Base-by-base conservation (phyloP, 2,888 invertebrate genomes). In the Carterocephalus palaemon region DNA sequence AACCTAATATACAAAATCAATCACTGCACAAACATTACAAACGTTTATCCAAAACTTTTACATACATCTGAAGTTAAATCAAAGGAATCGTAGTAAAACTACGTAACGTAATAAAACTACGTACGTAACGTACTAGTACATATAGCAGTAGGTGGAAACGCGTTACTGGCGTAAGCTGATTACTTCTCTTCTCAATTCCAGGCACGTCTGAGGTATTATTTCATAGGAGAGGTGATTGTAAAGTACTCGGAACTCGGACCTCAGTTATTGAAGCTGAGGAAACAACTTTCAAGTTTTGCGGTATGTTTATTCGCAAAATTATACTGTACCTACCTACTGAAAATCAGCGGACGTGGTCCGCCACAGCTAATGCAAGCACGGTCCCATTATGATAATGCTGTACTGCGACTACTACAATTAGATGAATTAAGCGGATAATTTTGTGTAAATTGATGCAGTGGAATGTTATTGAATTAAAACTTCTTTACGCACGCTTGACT, bases 171-270 rank as follows among this genome's bases (percentile, higher is more conserved):
- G 57, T 59, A 54, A 57, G 43, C 39, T 56, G 53, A 59, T 53
- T 54, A 50, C 62, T 51, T 3, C 7, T 7, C 20, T 6, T 42
- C 19, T 51, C 34, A 45, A 36, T 31, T 23, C 29, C 12, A 23
- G 37, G 22, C 81, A 81, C 78, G 80, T 72, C 54, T 59, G 51
- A 62, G 64, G 66, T 69, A 75, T 79, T 74, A 80, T 75, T 80
- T 72, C 70, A 65, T 68, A 73, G 72, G 71, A 73, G 70, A 67
- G 71, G 73, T 72, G 73, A 77, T 77, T 75, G 72, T 75, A 74
- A 75, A 74, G 65, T 70, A 66, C 63, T 69, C 59, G 54, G 61
- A 64, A 69, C 68, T 65, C 55, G 50, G 63, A 61, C 61, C 61
- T 64, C 10, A 32, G 40, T 5, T 16, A 17, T 8, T 10, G 15